Evolutionary conservation across 2,113 vertebrate species (phyloP), one percentile per base, ranked within the genome.

Genomic region (Gymnocephalus cernua): DNA sequence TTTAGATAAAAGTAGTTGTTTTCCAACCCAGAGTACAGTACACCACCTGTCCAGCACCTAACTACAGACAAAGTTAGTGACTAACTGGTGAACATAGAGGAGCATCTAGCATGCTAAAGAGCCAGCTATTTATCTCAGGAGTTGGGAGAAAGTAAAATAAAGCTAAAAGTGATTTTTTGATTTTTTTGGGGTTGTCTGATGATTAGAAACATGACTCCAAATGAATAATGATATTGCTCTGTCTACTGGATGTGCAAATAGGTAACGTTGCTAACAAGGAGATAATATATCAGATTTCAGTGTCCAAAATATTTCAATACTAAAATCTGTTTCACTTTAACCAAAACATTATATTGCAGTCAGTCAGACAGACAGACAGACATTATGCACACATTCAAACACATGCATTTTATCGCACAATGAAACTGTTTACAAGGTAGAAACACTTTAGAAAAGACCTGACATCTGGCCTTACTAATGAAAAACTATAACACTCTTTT

Each of bases 401-500:
- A 25, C 12, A 10, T 18, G 38, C 23, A 58, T 65, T 47, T 58
- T 16, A 35, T 72, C 70, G 50, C 32, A 50, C 48, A 71, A 35
- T 56, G 1, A 19, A 71, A 71, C 35, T 15, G 57, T 25, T 54
- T 21, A 48, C 2, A 54, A 25, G 12, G 27, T 32, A 38, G 4
- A 65, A 29, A n/a, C 32, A 44, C 70, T n/a, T 38, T 21, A 21
- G 3, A 12, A 53, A 19, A 29, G 32, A 19, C 50, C 41, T 50
- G 44, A 74, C 63, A 68, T 74, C 63, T 63, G 44, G 29, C 41
- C 29, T 58, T 19, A 41, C 4, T 14, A 18, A 35, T 54, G 21
- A 54, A 56, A 73, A 77, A 13, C 57, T 27, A 57, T 73, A 58
- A 73, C 62, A 61, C 7, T 27, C 4, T 18, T 50, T 27, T 56